These are phyloP conservation scores for Nemopilema nomurai DNA, from an alignment of 30 jellyfish, hydroid and myxozoan species.

Conservation along the genomic window DNA sequence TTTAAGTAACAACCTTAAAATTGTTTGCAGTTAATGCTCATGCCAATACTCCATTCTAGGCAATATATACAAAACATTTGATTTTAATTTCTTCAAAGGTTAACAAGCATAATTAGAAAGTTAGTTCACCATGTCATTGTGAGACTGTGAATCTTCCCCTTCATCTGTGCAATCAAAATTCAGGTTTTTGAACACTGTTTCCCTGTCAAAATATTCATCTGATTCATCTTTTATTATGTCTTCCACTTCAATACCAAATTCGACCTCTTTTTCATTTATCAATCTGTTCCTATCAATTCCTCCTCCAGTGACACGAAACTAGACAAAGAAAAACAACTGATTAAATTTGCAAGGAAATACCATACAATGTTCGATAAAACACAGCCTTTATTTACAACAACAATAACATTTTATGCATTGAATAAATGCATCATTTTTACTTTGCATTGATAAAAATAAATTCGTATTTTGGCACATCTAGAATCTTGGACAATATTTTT, in stretches of 20 bases:
- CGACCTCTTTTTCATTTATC: conserved; percentile 52
- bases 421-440: too few relatives aligned
- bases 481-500: too few relatives aligned
- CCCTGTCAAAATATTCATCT: conserved; percentile 62
- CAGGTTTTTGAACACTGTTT: conserved; percentile 59
- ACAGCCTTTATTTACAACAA: too few relatives aligned
- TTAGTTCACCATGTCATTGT: background rate
- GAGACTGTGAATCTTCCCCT: conserved; percentile 34
- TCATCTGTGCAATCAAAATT: conserved; percentile 66
- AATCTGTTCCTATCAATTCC: conserved; percentile 58
- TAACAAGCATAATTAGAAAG: background rate
- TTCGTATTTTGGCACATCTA: too few relatives aligned
- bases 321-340: background rate
- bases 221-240: conserved; percentile 15
- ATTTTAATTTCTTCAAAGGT: too few relatives aligned
- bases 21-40: background rate
- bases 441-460: background rate
- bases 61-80: too few relatives aligned
- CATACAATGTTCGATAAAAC: too few relatives aligned
- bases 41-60: background rate
- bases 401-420: too few relatives aligned
- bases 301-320: conserved; percentile 47
- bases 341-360: background rate
- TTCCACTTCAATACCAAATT: conserved; percentile 56
- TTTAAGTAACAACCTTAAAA: background rate